These are phyloP conservation scores for Prostheceraeus crozeri DNA, from an alignment of 2,888 invertebrate species.

Conservation along the genomic window DNA sequence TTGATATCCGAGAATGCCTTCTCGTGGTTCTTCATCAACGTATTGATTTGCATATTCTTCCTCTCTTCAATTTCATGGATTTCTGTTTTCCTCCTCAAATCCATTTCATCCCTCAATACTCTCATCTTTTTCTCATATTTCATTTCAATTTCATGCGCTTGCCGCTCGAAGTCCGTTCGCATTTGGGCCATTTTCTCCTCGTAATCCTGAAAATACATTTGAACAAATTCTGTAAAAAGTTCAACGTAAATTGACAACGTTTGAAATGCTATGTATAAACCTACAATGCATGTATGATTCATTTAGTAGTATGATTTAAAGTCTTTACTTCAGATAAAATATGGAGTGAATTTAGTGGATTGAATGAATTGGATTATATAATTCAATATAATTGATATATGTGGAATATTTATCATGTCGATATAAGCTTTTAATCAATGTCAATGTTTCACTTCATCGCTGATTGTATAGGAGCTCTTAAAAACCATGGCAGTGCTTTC, in stretches of 20 bases:
- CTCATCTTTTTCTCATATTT: slow-evolving; percentile 70
- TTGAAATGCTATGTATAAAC: not conserved
- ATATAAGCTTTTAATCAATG: too few species aligned
- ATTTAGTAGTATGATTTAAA: too few species aligned
- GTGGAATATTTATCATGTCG: too few species aligned
- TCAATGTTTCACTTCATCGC: too few species aligned
- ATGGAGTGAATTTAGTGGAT: too few species aligned
- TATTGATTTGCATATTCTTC: slow-evolving; percentile 76
- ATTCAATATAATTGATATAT: too few species aligned
- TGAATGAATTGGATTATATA: too few species aligned
- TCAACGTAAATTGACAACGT: slow-evolving; percentile 26
- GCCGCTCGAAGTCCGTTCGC: slow-evolving; percentile 64
- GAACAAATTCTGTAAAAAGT: slow-evolving; percentile 30
- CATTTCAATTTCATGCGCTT: slow-evolving; percentile 65
- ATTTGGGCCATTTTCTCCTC: slow-evolving; percentile 62
- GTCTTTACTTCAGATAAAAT: too few species aligned
- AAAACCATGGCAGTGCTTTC: too few species aligned
- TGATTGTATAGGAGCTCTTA: too few species aligned
- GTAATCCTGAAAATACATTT: slow-evolving; percentile 57
- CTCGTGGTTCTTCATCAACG: slow-evolving; percentile 72
- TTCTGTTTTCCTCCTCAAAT: slow-evolving; percentile 58
- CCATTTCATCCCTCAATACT: slow-evolving; percentile 69
- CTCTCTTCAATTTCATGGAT: slow-evolving; percentile 74
- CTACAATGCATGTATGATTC: too few species aligned
- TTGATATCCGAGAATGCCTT: slow-evolving; percentile 78